phyloP scores from a whole-genome alignment of 2,113 vertebrate species.

The Tragulus kanchil region DNA sequence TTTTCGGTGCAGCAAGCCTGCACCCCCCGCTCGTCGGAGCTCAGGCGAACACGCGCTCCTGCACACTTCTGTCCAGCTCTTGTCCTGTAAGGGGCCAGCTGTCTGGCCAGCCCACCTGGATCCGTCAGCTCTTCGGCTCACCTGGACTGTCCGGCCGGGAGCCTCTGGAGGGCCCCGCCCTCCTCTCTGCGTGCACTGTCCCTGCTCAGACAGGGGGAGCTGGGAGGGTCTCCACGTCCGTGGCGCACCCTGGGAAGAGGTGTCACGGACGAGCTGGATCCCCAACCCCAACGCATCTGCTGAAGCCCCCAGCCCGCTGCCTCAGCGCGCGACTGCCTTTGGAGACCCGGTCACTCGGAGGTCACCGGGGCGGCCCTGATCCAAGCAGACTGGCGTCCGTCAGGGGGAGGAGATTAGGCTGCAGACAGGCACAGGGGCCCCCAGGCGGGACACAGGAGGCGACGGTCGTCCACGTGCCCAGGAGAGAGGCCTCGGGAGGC shows the following conservation, averaged over 20 bases:
- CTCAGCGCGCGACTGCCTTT: not conserved
- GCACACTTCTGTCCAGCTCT: not conserved
- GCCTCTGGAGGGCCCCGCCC: accelerated
- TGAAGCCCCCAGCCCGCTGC: not conserved
- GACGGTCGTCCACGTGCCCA: accelerated
- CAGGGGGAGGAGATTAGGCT: not conserved
- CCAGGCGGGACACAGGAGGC: too few relatives aligned
- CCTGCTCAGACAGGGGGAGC: not conserved
- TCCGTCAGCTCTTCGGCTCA: not conserved
- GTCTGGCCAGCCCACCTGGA: not conserved
- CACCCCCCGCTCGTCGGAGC: not conserved
- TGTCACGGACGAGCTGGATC: not conserved
- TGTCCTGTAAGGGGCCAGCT: not conserved
- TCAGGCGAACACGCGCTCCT: not conserved
- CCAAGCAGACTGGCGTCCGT: not conserved
- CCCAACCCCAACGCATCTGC: not conserved
- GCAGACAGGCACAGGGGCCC: accelerated
- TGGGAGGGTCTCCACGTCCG: accelerated
- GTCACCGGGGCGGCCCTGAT: not conserved
- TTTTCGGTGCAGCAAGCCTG: not conserved
- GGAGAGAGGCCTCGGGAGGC: not conserved
- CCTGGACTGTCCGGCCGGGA: accelerated
- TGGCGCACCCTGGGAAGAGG: not conserved
- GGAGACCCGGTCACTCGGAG: not conserved
- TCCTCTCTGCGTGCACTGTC: not conserved